Conservation (phyloP, 2,888 invertebrate species). For the Dicyrtoma fusca region DNA sequence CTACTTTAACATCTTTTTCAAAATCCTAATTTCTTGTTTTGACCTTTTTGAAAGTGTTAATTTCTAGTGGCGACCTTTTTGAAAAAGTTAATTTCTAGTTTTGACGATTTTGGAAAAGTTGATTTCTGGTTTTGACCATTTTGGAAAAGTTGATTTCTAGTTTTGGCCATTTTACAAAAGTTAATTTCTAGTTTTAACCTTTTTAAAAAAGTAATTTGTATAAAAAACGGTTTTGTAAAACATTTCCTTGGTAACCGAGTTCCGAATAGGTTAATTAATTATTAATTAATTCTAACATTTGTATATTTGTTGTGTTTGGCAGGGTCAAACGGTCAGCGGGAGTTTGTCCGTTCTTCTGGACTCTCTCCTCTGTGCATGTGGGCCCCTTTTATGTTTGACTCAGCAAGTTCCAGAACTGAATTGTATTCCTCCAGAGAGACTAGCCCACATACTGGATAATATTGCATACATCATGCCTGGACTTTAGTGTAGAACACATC, state of each 20-base stretch:
- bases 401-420: constrained; percentile 78
- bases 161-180: too few species aligned
- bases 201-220: too few species aligned
- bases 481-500: constrained; percentile 60
- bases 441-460: constrained; percentile 79
- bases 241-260: too few species aligned
- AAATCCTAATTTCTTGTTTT: too few species aligned
- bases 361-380: constrained; percentile 87
- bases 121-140: too few species aligned
- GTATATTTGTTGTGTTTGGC: constrained; percentile 57
- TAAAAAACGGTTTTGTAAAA: not conserved
- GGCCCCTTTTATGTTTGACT: constrained; percentile 83
- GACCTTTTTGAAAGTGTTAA: too few species aligned
- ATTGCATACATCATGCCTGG: constrained; percentile 94
- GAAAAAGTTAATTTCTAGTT: too few species aligned
- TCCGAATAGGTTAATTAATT: not conserved
- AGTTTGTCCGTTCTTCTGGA: constrained; percentile 90
- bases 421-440: constrained; percentile 65
- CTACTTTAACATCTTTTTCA: too few species aligned
- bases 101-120: too few species aligned
- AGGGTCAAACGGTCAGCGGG: constrained; percentile 93
- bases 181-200: too few species aligned
- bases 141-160: too few species aligned
- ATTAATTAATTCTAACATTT: not conserved
- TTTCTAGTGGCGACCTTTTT: too few species aligned